Evolutionary conservation across 2,797 vertebrate genomes (phyloP).

Genomic region (Paguma larvata): DNA sequence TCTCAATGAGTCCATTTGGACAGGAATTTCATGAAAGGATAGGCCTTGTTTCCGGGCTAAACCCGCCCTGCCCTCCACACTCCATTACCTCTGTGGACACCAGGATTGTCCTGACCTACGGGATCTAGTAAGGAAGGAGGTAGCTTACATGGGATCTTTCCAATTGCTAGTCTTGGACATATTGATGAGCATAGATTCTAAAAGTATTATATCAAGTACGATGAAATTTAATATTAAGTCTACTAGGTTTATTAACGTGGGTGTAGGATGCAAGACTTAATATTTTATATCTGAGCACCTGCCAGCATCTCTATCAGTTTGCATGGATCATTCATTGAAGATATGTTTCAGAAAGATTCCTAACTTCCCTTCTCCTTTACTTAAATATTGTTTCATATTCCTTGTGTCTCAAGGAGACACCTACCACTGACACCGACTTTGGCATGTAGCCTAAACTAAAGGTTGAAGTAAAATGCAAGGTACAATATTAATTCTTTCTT

Average conservation of each 20-base stretch:
- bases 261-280: not conserved
- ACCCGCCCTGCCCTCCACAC: not conserved
- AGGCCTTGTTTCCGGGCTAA: not conserved
- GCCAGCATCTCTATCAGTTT: not conserved
- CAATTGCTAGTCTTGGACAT: not conserved
- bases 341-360: not conserved
- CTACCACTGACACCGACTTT: not conserved
- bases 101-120: not conserved
- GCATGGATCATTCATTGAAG: not conserved
- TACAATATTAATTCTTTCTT: not conserved
- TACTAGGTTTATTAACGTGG: not conserved
- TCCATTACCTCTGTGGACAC: too few relatives aligned
- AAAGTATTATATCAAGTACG: not conserved
- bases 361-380: not conserved
- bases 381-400: not conserved
- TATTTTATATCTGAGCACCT: not conserved
- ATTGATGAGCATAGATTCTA: not conserved
- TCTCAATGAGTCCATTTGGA: not conserved
- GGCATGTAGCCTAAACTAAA: not conserved
- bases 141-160: not conserved
- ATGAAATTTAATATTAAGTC: not conserved
- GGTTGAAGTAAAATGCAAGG: not conserved
- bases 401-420: not conserved
- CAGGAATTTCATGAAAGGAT: not conserved
- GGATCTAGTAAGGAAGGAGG: not conserved